Evolutionary conservation across 1,140 invertebrate species (phyloP), one percentile per base, ranked within the genome.

Genomic region (Drosophila pseudoobscura): DNA sequence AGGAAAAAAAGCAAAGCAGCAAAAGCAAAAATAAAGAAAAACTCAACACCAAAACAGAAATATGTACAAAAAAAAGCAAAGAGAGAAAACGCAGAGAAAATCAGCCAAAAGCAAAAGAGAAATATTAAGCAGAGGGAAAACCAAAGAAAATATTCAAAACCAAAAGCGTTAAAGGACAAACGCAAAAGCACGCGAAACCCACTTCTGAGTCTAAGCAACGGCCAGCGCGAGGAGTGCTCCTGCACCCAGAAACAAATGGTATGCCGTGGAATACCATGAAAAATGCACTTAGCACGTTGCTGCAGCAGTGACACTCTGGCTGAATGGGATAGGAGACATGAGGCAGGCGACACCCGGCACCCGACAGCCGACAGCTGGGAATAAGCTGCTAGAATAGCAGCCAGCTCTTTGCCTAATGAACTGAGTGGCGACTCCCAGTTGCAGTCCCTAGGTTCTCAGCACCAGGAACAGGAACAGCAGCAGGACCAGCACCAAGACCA

Each of bases 161-260:
- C 31, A 45, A 13, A 53, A 53, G 17, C 31, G 2, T 39, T 39
- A 39, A 53, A 60, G 50, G 24, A 9, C 24, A 51, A 51, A 26
- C 6, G 58, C 58, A 60, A 24, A 51, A 11, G 47, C 43, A 51
- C 3, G 65, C 69, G 65, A 43, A 52, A 65, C 47, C 29, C 58
- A 74, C 55, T 53, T 53, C 46, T 8, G 69, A 69, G 73, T 72
- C 71, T 65, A 52, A 71, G 73, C 66, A 72, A 72, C 53, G 9
- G 20, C 35, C 6, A 46, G 71, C 54, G 49, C 52, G 39, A 41
- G 35, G 35, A 80, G 66, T 80, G 62, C 71, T 24, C 29, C 72
- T 66, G 72, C 72, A 75, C 72, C 51, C 7, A 51, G 11, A 29
- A 17, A 3, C 6, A 9, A 47, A 22, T 5, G 9, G 9, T 9